Conservation (phyloP, 2,888 invertebrate species). For the Rotaria macrura region DNA sequence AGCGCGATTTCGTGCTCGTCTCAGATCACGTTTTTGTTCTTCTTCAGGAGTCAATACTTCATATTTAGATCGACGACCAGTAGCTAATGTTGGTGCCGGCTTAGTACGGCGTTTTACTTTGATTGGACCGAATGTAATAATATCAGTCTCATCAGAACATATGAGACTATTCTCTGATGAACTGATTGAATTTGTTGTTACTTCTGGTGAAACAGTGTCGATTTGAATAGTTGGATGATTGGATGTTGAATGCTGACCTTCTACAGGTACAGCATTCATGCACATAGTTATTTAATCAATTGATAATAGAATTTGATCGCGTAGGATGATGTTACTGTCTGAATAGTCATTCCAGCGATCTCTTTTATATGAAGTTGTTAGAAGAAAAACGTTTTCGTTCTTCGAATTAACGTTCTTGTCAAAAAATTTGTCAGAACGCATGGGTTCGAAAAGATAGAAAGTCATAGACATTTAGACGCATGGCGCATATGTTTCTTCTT, state of each 20-base stretch:
- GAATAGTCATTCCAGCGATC: not conserved
- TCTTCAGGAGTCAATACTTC: constrained; percentile 24
- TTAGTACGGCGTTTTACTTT: constrained; percentile 26
- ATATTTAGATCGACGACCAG: constrained; percentile 31
- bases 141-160: not conserved
- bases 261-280: not conserved
- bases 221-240: not conserved
- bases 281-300: not conserved
- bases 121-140: constrained; percentile 26
- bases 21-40: constrained; percentile 25
- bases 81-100: constrained; percentile 30
- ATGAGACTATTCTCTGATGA: not conserved
- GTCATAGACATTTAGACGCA: not conserved
- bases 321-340: not conserved
- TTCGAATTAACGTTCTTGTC: not conserved
- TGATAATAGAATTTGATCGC: not conserved
- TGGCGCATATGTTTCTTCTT: not conserved
- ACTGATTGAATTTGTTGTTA: not conserved
- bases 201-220: not conserved
- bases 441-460: not conserved
- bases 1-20: constrained; percentile 30
- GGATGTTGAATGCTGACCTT: not conserved
- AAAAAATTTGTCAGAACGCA: not conserved
- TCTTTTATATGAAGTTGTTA: not conserved
- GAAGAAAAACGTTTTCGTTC: not conserved